These are phyloP conservation scores for Xenus cinereus DNA, from an alignment of 2,113 vertebrate species.

Conservation along the genomic window DNA sequence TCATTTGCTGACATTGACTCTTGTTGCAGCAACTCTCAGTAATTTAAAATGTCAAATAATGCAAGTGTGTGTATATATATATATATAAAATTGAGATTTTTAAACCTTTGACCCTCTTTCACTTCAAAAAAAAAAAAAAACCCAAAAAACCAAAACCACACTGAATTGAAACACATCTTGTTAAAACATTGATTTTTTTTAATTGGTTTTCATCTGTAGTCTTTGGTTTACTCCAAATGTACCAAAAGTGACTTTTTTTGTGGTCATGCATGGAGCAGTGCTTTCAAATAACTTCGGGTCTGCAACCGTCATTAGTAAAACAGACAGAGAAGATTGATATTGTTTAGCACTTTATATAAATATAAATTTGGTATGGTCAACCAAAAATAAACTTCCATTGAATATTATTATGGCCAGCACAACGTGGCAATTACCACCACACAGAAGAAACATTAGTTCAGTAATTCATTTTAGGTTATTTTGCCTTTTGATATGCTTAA, in stretches of 20 bases:
- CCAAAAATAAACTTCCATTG: conserved; percentile 45
- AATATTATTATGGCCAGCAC: conserved; percentile 13
- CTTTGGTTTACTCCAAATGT: conserved; percentile 29
- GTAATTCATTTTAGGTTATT: conserved; percentile 54
- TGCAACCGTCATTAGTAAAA: conserved; percentile 43
- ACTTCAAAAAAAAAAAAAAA: neutral
- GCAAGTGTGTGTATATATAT: neutral
- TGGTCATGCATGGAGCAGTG: neutral
- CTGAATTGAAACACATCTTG: neutral
- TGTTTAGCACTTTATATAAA: neutral
- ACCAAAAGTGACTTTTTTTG: conserved; percentile 20
- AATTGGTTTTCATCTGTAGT: neutral
- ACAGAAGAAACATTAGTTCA: conserved; percentile 23
- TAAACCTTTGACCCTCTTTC: conserved; percentile 20
- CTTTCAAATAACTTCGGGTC: conserved; percentile 33
- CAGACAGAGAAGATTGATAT: neutral
- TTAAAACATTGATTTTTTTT: conserved; percentile 13
- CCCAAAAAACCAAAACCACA: neutral
- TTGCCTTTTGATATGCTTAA: conserved; percentile 32
- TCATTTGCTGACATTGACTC: neutral
- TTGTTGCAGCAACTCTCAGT: neutral
- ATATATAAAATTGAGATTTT: conserved; percentile 38
- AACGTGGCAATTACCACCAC: conserved; percentile 33
- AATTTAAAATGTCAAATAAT: conserved; percentile 33
- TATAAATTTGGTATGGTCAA: conserved; percentile 38